These are phyloP conservation scores for Mastigias papua DNA, from an alignment of 30 jellyfish, hydroid and myxozoan species.

Conservation along the genomic window DNA sequence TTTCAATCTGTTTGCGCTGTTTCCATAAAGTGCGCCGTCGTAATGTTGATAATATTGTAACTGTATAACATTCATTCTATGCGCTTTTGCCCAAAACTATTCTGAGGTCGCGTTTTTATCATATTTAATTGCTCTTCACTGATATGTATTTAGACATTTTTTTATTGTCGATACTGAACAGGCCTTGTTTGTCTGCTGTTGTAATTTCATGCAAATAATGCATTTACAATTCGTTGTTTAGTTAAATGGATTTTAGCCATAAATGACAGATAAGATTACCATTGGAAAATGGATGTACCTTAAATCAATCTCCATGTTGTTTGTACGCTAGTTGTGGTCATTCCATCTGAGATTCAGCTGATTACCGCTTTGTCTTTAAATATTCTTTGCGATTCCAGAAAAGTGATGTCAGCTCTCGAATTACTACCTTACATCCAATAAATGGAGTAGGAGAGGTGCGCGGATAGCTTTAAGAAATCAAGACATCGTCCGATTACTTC, in stretches of 20 bases:
- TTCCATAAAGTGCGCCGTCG: no score
- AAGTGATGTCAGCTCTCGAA: background rate
- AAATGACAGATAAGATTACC: slow-evolving; percentile 37
- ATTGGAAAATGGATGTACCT: background rate
- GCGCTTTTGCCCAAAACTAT: background rate
- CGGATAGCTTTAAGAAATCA: no score
- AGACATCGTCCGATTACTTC: no score
- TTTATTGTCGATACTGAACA: background rate
- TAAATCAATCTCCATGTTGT: slow-evolving; percentile 19
- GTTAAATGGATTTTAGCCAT: slow-evolving; percentile 38
- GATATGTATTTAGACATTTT: background rate
- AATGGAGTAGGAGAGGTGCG: background rate
- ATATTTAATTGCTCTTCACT: background rate
- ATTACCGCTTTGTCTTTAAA: slow-evolving; percentile 22
- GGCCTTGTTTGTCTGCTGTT: background rate
- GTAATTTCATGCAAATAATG: slow-evolving; percentile 18
- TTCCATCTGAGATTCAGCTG: background rate
- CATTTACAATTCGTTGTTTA: slow-evolving; percentile 23
- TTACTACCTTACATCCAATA: background rate
- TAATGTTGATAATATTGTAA: background rate
- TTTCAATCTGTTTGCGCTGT: no score
- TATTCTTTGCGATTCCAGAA: slow-evolving; percentile 8
- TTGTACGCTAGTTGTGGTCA: background rate
- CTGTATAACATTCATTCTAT: background rate
- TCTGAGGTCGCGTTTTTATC: background rate